phyloP scores from a whole-genome alignment of 2,888 invertebrate genomes.

The Synergus gifuensis region DNA sequence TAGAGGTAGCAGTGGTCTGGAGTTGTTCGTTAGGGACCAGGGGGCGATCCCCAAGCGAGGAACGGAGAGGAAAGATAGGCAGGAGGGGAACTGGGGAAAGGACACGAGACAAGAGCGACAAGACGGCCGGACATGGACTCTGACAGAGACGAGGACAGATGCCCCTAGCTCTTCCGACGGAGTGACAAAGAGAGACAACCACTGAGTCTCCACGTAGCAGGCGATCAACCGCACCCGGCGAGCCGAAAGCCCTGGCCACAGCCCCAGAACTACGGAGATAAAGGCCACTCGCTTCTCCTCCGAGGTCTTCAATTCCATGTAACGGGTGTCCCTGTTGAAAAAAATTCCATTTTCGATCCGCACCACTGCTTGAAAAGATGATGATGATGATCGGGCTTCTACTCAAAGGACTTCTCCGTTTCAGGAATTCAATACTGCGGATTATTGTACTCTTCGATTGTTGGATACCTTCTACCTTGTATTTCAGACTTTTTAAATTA shows the following conservation, averaged over 20 bases:
- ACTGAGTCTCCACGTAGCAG: constrained; percentile 53
- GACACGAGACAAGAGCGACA: constrained; percentile 46
- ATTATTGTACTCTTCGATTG: neutral
- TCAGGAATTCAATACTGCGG: neutral
- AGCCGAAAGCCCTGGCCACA: constrained; percentile 52
- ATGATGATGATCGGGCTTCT: neutral
- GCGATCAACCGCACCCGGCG: constrained; percentile 59
- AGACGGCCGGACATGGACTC: constrained; percentile 54
- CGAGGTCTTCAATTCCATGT: constrained; percentile 49
- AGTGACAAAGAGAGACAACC: constrained; percentile 35
- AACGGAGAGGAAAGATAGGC: constrained; percentile 46
- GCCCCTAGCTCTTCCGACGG: constrained; percentile 18
- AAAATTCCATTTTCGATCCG: neutral
- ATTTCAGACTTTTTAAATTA: neutral
- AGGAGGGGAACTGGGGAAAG: constrained; percentile 49
- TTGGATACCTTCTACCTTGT: neutral
- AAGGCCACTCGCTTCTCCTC: constrained; percentile 47
- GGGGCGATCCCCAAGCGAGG: constrained; percentile 50
- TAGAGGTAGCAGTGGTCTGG: constrained; percentile 42
- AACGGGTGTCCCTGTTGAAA: constrained; percentile 45
- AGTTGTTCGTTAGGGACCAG: constrained; percentile 42
- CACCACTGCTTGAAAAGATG: neutral
- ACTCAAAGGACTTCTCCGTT: neutral
- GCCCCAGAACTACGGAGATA: constrained; percentile 46
- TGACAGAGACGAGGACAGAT: constrained; percentile 52